A percentile compares a stretch with the other conserved stretches of the same genome.
Evolutionary conservation across 2,113 vertebrate species (phyloP).

Genomic region (Desmodus rotundus): DNA sequence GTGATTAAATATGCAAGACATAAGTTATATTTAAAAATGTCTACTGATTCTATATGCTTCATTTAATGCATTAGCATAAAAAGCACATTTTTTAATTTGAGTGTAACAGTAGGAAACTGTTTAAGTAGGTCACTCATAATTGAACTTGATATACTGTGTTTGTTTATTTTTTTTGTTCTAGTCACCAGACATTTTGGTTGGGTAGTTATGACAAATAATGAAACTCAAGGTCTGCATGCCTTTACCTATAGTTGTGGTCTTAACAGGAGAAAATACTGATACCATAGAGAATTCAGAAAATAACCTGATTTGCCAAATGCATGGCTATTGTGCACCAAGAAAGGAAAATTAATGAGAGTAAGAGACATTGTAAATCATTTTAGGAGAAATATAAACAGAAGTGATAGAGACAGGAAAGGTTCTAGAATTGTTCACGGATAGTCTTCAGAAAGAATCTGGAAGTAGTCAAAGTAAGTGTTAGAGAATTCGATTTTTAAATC

Average conservation of each 20-base stretch:
- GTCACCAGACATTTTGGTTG: slow-evolving; percentile 34
- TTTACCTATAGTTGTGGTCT: not conserved
- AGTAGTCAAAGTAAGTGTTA: not conserved
- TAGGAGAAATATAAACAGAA: not conserved
- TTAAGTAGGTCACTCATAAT: slow-evolving; percentile 60
- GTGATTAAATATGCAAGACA: slow-evolving; percentile 37
- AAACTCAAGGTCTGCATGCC: slow-evolving; percentile 2
- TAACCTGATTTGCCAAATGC: not conserved
- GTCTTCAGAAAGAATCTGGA: not conserved
- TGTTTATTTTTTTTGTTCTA: slow-evolving; percentile 55
- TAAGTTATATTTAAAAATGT: slow-evolving; percentile 51
- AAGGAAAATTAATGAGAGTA: not conserved
- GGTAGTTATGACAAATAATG: slow-evolving; percentile 30
- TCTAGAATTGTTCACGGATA: not conserved
- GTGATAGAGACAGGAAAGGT: not conserved
- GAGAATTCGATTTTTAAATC: not conserved
- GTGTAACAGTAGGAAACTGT: slow-evolving; percentile 34
- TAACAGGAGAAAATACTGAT: not conserved
- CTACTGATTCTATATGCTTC: not conserved
- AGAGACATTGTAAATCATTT: not conserved
- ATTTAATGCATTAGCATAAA: slow-evolving; percentile 37
- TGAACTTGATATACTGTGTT: slow-evolving; percentile 42
- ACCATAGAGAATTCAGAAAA: not conserved
- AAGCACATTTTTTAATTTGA: slow-evolving; percentile 51
- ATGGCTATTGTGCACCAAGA: not conserved